Conservation (phyloP, 2,113 vertebrate genomes). For the Verasper variegatus region DNA sequence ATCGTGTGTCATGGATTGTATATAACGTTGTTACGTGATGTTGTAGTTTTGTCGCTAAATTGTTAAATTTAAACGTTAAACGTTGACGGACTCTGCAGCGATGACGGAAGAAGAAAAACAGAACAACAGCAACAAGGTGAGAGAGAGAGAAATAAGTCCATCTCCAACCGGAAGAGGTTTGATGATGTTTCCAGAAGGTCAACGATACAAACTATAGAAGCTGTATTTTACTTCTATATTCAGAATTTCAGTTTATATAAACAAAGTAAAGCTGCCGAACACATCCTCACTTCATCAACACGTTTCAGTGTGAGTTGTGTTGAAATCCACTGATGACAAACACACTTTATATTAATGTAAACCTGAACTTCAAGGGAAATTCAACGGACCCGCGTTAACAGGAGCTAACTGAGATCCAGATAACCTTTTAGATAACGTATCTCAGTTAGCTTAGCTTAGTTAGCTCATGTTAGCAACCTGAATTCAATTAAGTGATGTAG, state of each 20-base stretch:
- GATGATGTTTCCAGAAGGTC: background rate
- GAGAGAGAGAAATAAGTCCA: background rate
- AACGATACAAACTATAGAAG: background rate
- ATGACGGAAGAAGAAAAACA: background rate
- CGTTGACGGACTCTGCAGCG: background rate
- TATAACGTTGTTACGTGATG: background rate
- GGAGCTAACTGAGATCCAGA: no score
- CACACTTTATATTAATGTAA: background rate
- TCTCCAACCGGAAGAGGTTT: background rate
- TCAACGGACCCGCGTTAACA: no score
- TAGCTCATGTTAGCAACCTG: no score
- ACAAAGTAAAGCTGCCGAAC: background rate
- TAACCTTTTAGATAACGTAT: no score
- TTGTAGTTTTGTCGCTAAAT: background rate
- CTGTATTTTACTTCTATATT: background rate
- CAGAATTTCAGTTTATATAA: background rate
- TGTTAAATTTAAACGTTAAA: background rate
- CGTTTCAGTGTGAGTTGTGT: background rate
- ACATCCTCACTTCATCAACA: background rate
- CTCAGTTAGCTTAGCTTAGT: no score
- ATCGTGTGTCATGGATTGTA: background rate
- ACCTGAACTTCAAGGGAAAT: no score
- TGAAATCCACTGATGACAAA: background rate
- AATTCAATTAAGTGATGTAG: no score
- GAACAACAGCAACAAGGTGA: background rate